phyloP scores from a whole-genome alignment of 2,888 invertebrate species.

The Prosapia bicincta region DNA sequence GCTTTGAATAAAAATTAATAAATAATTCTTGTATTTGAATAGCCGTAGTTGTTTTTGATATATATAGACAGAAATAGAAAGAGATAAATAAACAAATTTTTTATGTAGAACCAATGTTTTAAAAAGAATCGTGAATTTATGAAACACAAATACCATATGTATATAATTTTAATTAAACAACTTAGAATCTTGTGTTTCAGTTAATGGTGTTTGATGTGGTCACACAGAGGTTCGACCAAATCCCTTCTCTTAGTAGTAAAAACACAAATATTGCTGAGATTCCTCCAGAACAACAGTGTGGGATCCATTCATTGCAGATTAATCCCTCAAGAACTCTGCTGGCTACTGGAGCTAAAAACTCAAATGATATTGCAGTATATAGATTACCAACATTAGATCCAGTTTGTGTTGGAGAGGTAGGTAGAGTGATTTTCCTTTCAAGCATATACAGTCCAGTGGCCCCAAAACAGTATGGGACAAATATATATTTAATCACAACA shows the following conservation, averaged over 20 bases:
- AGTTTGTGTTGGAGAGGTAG: slow-evolving; percentile 82
- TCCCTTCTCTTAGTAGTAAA: slow-evolving; percentile 76
- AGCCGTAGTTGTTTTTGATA: too few relatives aligned
- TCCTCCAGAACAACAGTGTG: slow-evolving; percentile 60
- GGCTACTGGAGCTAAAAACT: slow-evolving; percentile 89
- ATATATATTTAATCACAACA: too few relatives aligned
- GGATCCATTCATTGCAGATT: slow-evolving; percentile 90
- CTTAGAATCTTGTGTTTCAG: slow-evolving; percentile 47
- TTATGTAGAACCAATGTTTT: too few relatives aligned
- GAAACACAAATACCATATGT: too few relatives aligned
- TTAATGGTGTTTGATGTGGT: slow-evolving; percentile 90
- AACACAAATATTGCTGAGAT: slow-evolving; percentile 54
- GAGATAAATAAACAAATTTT: too few relatives aligned
- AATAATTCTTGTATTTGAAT: too few relatives aligned
- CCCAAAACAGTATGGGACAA: too few relatives aligned
- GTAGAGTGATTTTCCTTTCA: background rate
- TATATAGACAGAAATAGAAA: too few relatives aligned
- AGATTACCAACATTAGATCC: slow-evolving; percentile 93
- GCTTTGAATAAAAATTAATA: too few relatives aligned
- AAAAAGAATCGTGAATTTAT: too few relatives aligned
- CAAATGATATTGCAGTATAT: slow-evolving; percentile 88
- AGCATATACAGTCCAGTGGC: too few relatives aligned
- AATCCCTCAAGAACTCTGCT: slow-evolving; percentile 88
- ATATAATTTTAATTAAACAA: too few relatives aligned
- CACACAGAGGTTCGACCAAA: slow-evolving; percentile 80